Evolutionary conservation across 2,113 vertebrate species (phyloP).

Genomic region (Chamaea fasciata): DNA sequence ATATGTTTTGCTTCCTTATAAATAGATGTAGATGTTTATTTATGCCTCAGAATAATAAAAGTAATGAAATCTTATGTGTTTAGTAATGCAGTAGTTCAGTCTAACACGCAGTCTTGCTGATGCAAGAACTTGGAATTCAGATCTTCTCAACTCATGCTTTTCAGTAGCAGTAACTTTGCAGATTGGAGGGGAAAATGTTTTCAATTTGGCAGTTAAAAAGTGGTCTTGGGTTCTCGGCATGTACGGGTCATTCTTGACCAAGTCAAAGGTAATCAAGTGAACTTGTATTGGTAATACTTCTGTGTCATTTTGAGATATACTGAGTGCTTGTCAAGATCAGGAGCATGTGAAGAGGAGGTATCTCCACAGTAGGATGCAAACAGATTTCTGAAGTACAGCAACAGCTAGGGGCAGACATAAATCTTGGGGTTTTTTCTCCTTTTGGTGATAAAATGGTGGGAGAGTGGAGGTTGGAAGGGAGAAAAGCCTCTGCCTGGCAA

Average conservation of each 20-base stretch:
- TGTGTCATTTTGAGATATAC: background rate
- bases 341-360: background rate
- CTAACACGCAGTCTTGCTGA: background rate
- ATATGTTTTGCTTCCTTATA: background rate
- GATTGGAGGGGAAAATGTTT: background rate
- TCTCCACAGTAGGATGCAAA: background rate
- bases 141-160: background rate
- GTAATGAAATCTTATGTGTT: background rate
- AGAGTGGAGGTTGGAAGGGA: background rate
- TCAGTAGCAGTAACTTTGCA: background rate
- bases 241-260: background rate
- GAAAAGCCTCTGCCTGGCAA: background rate
- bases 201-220: background rate
- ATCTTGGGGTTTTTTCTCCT: background rate
- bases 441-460: background rate
- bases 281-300: background rate
- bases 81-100: background rate
- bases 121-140: background rate
- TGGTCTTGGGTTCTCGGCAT: background rate
- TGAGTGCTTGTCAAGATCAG: background rate
- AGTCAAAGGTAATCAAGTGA: background rate
- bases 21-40: background rate
- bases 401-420: background rate
- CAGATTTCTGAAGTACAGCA: background rate
- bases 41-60: background rate